These are phyloP conservation scores for Chrysogorgia sp. DNA, from an alignment of 92 coral and sea anemone genomes.

Conservation along the genomic window DNA sequence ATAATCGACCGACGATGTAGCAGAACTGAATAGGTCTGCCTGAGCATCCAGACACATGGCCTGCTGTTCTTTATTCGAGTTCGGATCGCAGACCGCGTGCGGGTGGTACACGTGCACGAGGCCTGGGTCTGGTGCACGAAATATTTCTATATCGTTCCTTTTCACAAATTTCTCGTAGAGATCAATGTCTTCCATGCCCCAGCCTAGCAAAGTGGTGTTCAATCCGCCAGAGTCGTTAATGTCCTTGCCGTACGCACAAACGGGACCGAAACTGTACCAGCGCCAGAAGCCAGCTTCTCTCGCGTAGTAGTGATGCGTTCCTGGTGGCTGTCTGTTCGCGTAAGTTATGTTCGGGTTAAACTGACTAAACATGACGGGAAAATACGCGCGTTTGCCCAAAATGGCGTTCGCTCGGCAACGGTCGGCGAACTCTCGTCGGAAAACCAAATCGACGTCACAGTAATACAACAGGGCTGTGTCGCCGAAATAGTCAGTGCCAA, in stretches of 20 bases:
- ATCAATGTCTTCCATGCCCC: conserved; percentile 39
- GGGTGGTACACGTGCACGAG: conserved; percentile 48
- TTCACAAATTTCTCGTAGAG: conserved; percentile 34
- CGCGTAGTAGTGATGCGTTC: conserved; percentile 24
- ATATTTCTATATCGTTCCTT: conserved; percentile 29
- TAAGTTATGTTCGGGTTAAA: conserved; percentile 30
- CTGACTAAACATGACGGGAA: conserved; percentile 43
- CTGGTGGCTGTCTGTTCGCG: neutral
- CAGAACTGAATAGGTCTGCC: conserved; percentile 21
- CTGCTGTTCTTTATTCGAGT: conserved; percentile 34
- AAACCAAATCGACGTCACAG: conserved; percentile 39
- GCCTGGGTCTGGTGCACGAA: conserved; percentile 48
- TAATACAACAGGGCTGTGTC: conserved; percentile 12
- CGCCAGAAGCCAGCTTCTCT: conserved; percentile 44
- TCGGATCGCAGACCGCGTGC: conserved; percentile 37
- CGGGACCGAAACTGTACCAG: conserved; percentile 43
- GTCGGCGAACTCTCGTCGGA: conserved; percentile 34
- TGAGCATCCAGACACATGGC: conserved; percentile 41
- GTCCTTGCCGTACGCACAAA: conserved; percentile 32
- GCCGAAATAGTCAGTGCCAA: conserved; percentile 26
- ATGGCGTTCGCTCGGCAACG: conserved; percentile 36
- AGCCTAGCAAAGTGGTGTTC: conserved; percentile 23
- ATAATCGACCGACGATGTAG: conserved; percentile 30
- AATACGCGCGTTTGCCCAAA: conserved; percentile 36
- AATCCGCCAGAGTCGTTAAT: conserved; percentile 32